Evolutionary conservation across 2,113 vertebrate species (phyloP), one percentile per base, ranked within the genome.

Genomic region (Sander lucioperca): DNA sequence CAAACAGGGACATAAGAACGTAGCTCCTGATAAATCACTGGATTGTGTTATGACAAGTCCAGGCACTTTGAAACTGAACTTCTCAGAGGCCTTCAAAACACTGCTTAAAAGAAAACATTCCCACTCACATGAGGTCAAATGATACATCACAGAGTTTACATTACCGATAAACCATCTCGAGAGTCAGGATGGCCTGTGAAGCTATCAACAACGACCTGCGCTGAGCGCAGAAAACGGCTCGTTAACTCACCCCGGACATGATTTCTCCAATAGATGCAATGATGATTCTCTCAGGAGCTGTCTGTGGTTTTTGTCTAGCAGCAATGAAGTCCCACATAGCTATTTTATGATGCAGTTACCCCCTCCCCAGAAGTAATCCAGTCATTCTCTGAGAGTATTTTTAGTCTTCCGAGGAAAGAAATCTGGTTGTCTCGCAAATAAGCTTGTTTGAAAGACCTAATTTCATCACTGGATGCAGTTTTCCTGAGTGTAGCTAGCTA

Each of bases 21-120:
- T 5, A 70, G 71, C 79, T 83, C 70, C 68, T 63, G 30, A 93
- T 92, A 82, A 88, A 92, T 94, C 91, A 90, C 67, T 14, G 39
- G 78, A 84, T 74, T 81, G 84, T 93, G 91, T 93, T 93, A 91
- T 93, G 92, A 92, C 90, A 94, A 90, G 88, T 47, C 74, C 58
- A 84, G 89, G 78, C 89, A 92, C 91, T 91, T 87, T 87, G 56
- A 83, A 91, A 86, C 80, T 74, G 77, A 90, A 92, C 89, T 88
- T 85, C 86, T 86, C 85, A 86, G 79, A 90, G 79, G 61, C 53
- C 84, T 88, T 84, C 77, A 89, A 87, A 91, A 87, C 88, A 77
- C 58, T 25, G 59, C 65, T 80, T 62, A 59, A 84, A 89, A 83
- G 73, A 86, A 93, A 91, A 92, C 88, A 93, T 93, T 93, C 82